Base-by-base conservation (phyloP, 1,140 invertebrate species). In the Cotesia glomerata region DNA sequence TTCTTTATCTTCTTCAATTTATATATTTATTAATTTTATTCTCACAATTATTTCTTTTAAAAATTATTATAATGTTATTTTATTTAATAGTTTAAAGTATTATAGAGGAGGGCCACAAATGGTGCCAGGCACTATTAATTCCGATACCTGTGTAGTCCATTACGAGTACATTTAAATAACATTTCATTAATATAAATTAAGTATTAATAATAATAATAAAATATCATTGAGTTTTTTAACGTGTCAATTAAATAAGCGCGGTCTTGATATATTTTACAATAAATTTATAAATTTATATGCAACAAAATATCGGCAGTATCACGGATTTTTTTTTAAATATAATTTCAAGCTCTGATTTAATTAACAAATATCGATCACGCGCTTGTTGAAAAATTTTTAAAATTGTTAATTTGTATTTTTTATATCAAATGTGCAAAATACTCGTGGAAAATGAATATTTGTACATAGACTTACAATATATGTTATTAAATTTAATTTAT, bases 41-140 rank as follows among this genome's bases (percentile, higher is more conserved):
- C 39, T 45, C 39, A 45, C 11, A 45, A 45, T 45, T 67, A 64
- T 32, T 14, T 75, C 39, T 14, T 51, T 32, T 68, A 16, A 66
- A 45, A 56, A 36, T 63, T 5, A 59, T 63, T 56, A 36, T 39
- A 14, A 70, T 26, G 3, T 45, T 65, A 11, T 52, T 65, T 51
- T 52, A 36, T 49, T 49, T 61, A 11, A 35, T 69, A 56, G 14
- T 69, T 32, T 67, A 54, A 49, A 66, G 58, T 32, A 65, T 75
- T 76, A 73, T 45, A 45, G 77, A 82, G 78, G 80, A 84, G 85
- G 84, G 84, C 86, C 85, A 86, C 85, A 84, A 86, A 83, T 81
- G 84, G 86, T 87, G 83, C 82, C 85, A 87, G 86, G 86, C 86
- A 87, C 86, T 86, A 86, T 87, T 86, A 84, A 84, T 82, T 85